Percentiles rank a stretch among this genome's conserved stretches.
Conservation (phyloP, 2,888 invertebrate species). For the Polymixis lichenea region DNA sequence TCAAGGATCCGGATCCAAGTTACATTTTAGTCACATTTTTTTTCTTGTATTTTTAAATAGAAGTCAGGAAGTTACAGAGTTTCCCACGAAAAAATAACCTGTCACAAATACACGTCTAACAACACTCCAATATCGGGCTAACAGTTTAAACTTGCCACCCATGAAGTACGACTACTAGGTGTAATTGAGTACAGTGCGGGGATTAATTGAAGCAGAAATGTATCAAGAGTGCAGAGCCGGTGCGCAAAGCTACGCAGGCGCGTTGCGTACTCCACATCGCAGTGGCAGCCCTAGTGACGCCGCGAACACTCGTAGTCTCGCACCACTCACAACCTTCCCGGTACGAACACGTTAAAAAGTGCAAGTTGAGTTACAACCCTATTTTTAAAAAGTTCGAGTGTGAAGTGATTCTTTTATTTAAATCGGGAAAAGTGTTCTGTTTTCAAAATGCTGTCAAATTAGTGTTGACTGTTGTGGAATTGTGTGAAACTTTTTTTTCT, state of each 20-base stretch:
- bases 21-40: neutral
- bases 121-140: conserved; percentile 65
- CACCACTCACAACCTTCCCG: conserved; percentile 67
- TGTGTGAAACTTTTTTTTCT: conserved; percentile 61
- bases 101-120: conserved; percentile 42
- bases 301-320: conserved; percentile 76
- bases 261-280: conserved; percentile 81
- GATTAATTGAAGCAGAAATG: conserved; percentile 90
- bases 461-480: conserved; percentile 72
- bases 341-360: conserved; percentile 68
- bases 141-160: conserved; percentile 70
- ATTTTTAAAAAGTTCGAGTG: conserved; percentile 62
- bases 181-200: conserved; percentile 86
- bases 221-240: conserved; percentile 86
- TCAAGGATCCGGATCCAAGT: too few species aligned
- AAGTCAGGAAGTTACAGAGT: neutral
- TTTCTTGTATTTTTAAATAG: neutral
- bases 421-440: conserved; percentile 68
- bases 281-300: conserved; percentile 83
- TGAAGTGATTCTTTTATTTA: conserved; percentile 61
- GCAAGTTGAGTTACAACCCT: conserved; percentile 65
- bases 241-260: conserved; percentile 88
- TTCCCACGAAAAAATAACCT: conserved; percentile 11
- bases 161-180: conserved; percentile 77
- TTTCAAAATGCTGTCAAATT: conserved; percentile 67